These are phyloP conservation scores for Polypedilum vanderplanki DNA, from an alignment of 1,140 invertebrate species.

Conservation along the genomic window DNA sequence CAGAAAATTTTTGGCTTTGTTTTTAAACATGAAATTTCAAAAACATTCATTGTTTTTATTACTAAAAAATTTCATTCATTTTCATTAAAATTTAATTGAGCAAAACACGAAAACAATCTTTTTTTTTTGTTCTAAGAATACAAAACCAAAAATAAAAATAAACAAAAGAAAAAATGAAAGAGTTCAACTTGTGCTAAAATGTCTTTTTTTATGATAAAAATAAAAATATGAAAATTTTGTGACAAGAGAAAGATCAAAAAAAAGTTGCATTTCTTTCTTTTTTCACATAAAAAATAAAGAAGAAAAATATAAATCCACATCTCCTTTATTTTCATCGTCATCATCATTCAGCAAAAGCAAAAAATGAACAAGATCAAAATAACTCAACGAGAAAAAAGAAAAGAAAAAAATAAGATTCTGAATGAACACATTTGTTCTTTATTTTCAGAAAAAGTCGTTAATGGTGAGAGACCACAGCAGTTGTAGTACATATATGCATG, in stretches of 20 bases:
- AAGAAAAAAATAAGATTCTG: slow-evolving; percentile 2
- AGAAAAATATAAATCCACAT: slow-evolving; percentile 1
- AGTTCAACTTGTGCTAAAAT: too few species aligned
- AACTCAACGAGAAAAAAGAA: background rate
- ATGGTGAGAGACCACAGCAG: slow-evolving; percentile 10
- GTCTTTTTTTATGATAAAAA: background rate
- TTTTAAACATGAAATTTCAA: too few species aligned
- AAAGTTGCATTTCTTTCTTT: background rate
- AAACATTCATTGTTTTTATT: too few species aligned
- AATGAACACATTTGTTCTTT: slow-evolving; percentile 23
- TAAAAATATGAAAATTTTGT: background rate
- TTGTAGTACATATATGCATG: background rate
- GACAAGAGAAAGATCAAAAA: background rate
- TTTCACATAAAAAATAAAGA: background rate
- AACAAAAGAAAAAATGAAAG: too few species aligned
- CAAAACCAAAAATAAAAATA: too few species aligned
- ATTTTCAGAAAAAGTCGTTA: background rate
- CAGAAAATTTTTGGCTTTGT: too few species aligned
- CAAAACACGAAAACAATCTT: too few species aligned
- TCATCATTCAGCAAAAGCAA: background rate
- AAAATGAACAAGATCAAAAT: background rate
- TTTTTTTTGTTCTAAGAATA: too few species aligned
- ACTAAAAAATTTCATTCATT: too few species aligned
- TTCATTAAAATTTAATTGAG: too few species aligned
- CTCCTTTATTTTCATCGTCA: background rate